Evolutionary conservation across 2,113 vertebrate species (phyloP).

Genomic region (Synchiropus splendidus): DNA sequence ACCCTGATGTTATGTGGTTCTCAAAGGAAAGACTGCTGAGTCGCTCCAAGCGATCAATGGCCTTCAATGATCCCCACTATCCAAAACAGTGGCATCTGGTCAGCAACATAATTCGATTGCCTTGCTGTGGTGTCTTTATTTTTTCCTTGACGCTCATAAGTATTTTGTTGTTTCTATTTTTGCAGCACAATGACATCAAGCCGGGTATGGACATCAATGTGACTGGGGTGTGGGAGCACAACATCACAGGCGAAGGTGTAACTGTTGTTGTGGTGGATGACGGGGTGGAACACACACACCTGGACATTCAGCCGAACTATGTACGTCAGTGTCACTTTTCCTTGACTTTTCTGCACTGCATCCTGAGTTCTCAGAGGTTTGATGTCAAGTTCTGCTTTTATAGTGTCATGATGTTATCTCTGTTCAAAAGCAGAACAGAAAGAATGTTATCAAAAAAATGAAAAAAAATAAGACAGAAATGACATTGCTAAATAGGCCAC

Average conservation of each 20-base stretch:
- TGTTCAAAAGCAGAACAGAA: neutral
- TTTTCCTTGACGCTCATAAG: neutral
- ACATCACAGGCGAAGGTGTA: conserved; percentile 86
- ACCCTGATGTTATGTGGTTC: conserved; percentile 82
- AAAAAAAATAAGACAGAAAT: neutral
- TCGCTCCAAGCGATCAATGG: conserved; percentile 81
- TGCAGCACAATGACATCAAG: conserved; percentile 77
- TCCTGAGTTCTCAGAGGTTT: too few relatives aligned
- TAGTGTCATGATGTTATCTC: neutral
- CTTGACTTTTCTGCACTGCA: neutral
- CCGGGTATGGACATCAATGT: conserved; percentile 92
- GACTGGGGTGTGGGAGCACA: conserved; percentile 88
- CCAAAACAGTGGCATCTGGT: conserved; percentile 95
- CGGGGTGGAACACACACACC: conserved; percentile 83
- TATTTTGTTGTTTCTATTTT: neutral
- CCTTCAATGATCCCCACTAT: conserved; percentile 90
- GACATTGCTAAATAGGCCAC: too few relatives aligned
- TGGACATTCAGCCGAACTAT: conserved; percentile 90
- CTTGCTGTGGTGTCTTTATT: too few relatives aligned
- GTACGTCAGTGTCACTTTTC: conserved; percentile 63
- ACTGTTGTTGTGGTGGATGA: conserved; percentile 96
- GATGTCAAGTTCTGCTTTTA: too few relatives aligned
- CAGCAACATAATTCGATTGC: conserved; percentile 51
- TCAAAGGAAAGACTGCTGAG: conserved; percentile 80
- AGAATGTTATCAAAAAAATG: too few relatives aligned